Evolutionary conservation across 2,113 vertebrate species (phyloP), one percentile per base, ranked within the genome.

Genomic region (Xiphias gladius): DNA sequence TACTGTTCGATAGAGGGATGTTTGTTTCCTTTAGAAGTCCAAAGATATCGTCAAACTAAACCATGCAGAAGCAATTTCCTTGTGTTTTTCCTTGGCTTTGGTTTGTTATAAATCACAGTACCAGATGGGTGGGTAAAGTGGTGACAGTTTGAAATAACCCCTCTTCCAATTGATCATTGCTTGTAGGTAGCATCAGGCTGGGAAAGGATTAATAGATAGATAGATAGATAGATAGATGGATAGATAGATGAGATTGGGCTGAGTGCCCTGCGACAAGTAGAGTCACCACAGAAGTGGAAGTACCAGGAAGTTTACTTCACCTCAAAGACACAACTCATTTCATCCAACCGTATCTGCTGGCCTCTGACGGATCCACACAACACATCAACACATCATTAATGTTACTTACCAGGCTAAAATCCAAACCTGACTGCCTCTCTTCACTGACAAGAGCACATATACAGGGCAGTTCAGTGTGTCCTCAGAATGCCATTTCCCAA

Each of bases 191-290:
- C 37, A 74, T 76, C 20, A 50, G 83, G 68, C 86, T 92, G 80
- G 77, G 88, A 89, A 93, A 93, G 80, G 84, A 94, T 91, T 93
- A 88, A 94, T 89, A 35, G 32, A 35, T 35, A 35, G 84, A 88
- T 89, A 83, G 92, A 90, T 93, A n/a, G n/a, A 94, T 89, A 35
- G 32, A 35, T 35, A 35, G 84, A 94, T 89, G 6, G 32, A 35
- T 35, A 35, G 84, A 88, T 89, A 83, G 92, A 90, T 93, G 89
- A 94, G 82, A 82, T 85, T 86, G 73, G 88, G 83, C 89, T 50
- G n/a, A 59, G 35, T 61, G 63, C 83, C 74, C 68, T 37, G 69
- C 54, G 30, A 69, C 58, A 37, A 74, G 58, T 14, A 39, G 77
- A 67, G 64, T 76, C 63, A 54, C 81, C 73, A 24, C 74, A 76